Evolutionary conservation across 2,113 vertebrate species (phyloP).

Genomic region (Oophaga pumilio): DNA sequence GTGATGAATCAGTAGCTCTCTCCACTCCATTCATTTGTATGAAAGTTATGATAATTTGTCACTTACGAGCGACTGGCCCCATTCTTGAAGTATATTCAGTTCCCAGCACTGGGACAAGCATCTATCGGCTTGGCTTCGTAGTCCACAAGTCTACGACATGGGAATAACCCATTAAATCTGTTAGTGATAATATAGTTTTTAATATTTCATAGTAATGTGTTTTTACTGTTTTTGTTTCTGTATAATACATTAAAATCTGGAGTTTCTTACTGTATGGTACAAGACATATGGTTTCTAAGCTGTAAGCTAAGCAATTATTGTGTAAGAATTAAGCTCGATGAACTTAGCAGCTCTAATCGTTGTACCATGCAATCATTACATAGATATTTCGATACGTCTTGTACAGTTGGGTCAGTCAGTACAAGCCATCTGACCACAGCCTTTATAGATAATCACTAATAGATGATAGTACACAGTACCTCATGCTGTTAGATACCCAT

Average conservation of each 20-base stretch:
- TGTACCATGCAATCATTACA: background rate
- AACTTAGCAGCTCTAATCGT: background rate
- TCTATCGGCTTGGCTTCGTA: no score
- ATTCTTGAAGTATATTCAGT: no score
- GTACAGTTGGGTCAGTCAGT: background rate
- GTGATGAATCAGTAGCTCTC: no score
- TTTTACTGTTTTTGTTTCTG: background rate
- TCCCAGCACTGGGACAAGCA: no score
- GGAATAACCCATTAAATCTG: no score
- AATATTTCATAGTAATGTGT: background rate
- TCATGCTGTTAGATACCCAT: conserved; percentile 8
- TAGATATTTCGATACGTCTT: background rate
- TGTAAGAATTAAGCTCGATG: background rate
- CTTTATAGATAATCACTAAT: conserved; percentile 7
- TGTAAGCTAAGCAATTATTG: background rate
- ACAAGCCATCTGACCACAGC: background rate
- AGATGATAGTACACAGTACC: background rate
- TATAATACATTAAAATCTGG: no score
- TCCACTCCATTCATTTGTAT: no score
- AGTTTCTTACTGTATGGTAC: background rate
- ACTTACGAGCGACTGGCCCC: no score
- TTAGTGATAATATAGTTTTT: background rate
- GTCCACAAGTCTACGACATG: no score
- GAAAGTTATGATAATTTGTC: no score
- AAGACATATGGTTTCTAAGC: background rate